A percentile compares a stretch with the other conserved stretches of the same genome.
phyloP scores from a whole-genome alignment of 2,113 vertebrate species.

The Plecturocebus donacophilus region DNA sequence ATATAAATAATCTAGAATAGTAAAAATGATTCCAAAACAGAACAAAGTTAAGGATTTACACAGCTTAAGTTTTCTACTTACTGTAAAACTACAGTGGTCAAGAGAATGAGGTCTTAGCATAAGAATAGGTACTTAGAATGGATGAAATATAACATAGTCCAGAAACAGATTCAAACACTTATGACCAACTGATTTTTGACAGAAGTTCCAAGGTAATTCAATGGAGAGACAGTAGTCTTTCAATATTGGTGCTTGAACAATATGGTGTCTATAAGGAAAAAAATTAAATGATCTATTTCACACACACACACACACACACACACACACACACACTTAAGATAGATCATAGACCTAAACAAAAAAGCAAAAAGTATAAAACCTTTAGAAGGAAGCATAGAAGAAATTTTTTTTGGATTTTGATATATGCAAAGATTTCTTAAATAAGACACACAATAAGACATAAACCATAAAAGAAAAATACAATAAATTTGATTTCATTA shows the following conservation, averaged over 20 bases:
- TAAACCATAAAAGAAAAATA: background rate
- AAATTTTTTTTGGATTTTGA: background rate
- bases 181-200: background rate
- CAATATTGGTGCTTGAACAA: background rate
- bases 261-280: background rate
- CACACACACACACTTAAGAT: background rate
- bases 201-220: background rate
- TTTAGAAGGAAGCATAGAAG: background rate
- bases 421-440: conserved; percentile 11
- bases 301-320: background rate
- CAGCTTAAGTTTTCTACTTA: background rate
- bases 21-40: background rate
- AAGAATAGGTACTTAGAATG: background rate
- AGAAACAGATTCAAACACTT: background rate
- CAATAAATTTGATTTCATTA: background rate
- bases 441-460: background rate
- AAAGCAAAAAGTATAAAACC: conserved; percentile 14
- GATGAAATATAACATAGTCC: background rate
- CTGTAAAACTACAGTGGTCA: background rate
- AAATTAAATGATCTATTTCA: background rate
- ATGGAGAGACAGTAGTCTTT: background rate
- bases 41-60: background rate
- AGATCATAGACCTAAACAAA: background rate
- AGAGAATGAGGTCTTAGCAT: background rate
- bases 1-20: background rate